Conservation (phyloP, 2,888 invertebrate species). For the Melinaea menophilus region DNA sequence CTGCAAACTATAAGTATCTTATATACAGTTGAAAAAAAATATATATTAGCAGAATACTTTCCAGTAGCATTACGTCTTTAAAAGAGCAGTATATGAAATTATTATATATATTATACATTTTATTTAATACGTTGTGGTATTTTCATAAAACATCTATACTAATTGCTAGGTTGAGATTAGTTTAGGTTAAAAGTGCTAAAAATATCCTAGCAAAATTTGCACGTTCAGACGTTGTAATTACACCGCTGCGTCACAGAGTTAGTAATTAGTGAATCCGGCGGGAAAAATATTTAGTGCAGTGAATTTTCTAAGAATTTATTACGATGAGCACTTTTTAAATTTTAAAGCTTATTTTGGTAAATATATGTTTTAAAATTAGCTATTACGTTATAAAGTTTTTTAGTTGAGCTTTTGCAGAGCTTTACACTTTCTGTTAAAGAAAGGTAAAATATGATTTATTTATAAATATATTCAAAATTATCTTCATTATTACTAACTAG, state of each 20-base stretch:
- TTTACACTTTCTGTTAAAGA: too few relatives aligned
- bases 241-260: conserved; percentile 9
- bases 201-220: conserved; percentile 14
- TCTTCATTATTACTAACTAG: conserved; percentile 1
- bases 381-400: too few relatives aligned
- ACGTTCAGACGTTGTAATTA: conserved; percentile 12
- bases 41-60: too few relatives aligned
- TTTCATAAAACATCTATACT: background rate
- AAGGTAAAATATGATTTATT: too few relatives aligned
- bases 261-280: conserved; percentile 8
- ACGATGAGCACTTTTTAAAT: background rate
- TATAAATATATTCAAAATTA: too few relatives aligned
- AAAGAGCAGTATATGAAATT: too few relatives aligned
- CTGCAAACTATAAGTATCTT: too few relatives aligned
- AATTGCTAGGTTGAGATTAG: conserved; percentile 2
- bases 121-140: background rate
- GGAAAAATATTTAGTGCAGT: background rate
- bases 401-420: too few relatives aligned
- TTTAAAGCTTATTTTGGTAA: background rate
- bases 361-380: too few relatives aligned
- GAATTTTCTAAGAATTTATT: background rate
- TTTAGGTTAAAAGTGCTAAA: conserved; percentile 4
- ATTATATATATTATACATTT: background rate
- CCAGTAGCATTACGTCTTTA: too few relatives aligned
- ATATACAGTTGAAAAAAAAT: too few relatives aligned